phyloP scores from a whole-genome alignment of 2,797 vertebrate genomes.

The Myotis daubentonii region DNA sequence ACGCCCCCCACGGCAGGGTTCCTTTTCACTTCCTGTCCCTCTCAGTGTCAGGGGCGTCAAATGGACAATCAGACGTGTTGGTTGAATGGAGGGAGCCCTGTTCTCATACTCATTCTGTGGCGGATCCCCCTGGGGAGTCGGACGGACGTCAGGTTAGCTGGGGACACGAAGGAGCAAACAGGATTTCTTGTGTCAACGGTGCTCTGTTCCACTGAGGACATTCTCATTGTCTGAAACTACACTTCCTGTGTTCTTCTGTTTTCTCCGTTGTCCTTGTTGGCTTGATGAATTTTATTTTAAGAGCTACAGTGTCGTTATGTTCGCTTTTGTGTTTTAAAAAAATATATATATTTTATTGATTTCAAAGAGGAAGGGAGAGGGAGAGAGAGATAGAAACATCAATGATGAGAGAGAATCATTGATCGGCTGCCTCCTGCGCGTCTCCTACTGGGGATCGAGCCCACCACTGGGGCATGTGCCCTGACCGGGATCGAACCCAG shows the following conservation, averaged over 20 bases:
- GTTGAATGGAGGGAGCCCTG: not conserved
- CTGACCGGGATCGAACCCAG: too few relatives aligned
- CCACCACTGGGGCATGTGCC: too few relatives aligned
- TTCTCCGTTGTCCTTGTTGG: not conserved
- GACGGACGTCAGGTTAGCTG: not conserved
- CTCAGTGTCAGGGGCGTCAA: not conserved
- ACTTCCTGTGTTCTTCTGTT: not conserved
- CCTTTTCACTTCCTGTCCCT: not conserved
- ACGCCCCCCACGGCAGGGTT: not conserved
- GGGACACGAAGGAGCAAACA: not conserved
- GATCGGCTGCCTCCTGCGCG: too few relatives aligned
- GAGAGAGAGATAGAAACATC: too few relatives aligned
- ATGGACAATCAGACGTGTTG: not conserved
- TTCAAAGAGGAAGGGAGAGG: too few relatives aligned
- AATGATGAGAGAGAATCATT: too few relatives aligned
- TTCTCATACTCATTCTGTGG: not conserved
- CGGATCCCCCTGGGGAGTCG: not conserved
- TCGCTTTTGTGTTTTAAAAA: too few relatives aligned
- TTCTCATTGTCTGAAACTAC: not conserved
- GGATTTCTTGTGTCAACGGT: not conserved
- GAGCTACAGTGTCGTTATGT: too few relatives aligned
- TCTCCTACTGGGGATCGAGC: too few relatives aligned
- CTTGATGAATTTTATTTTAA: not conserved
- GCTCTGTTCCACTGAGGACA: not conserved
- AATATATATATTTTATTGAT: too few relatives aligned